Evolutionary conservation across 2,888 invertebrate genomes (phyloP).

Genomic region (Auanema freiburgensis): DNA sequence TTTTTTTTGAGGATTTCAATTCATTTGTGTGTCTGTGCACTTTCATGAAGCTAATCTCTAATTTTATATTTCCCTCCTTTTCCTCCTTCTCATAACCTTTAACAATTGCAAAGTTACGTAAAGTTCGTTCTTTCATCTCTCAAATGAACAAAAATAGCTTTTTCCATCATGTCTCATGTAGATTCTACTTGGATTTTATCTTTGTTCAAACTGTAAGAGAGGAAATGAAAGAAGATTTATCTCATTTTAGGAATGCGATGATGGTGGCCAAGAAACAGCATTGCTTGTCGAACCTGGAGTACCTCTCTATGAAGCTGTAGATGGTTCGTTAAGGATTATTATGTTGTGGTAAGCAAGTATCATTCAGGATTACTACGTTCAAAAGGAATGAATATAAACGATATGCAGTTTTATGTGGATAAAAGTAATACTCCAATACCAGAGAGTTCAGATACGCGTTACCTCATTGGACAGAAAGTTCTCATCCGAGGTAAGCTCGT

Average conservation of each 20-base stretch:
- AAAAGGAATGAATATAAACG: slow-evolving; percentile 73
- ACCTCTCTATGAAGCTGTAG: slow-evolving; percentile 31
- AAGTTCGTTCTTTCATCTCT: neutral
- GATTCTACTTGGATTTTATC: no score
- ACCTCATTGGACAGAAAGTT: slow-evolving; percentile 74
- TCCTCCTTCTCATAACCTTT: neutral
- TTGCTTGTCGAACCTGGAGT: slow-evolving; percentile 22
- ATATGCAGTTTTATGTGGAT: slow-evolving; percentile 74
- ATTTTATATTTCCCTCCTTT: no score
- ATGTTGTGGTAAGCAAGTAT: neutral
- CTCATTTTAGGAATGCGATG: slow-evolving; percentile 28
- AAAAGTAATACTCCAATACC: slow-evolving; percentile 73
- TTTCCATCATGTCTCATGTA: no score
- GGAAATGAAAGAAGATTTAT: no score
- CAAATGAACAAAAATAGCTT: no score
- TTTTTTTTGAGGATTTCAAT: no score
- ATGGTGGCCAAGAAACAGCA: slow-evolving; percentile 17
- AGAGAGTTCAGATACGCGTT: slow-evolving; percentile 72
- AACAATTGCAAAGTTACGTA: neutral
- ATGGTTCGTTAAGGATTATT: slow-evolving; percentile 21
- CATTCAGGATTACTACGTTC: slow-evolving; percentile 70
- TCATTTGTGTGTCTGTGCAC: no score
- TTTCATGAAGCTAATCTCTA: no score
- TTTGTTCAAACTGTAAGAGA: no score
- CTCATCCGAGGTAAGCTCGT: slow-evolving; percentile 71